Percentiles rank a stretch among this genome's conserved stretches.
Evolutionary conservation across 2,888 invertebrate species (phyloP).

Genomic region (Acleris laterana): DNA sequence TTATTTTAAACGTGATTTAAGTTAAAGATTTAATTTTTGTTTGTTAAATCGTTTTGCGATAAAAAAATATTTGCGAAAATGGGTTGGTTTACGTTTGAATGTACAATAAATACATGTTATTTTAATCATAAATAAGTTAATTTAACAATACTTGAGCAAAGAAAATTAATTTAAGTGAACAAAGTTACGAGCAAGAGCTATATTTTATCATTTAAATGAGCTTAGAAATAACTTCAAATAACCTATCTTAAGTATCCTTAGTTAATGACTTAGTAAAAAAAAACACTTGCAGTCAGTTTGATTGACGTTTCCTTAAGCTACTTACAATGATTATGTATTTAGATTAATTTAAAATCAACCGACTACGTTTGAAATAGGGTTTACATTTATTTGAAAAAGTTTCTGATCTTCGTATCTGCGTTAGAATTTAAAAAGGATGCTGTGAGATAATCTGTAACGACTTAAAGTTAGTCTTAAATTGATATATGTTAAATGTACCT

Average conservation of each 20-base stretch:
- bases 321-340: slow-evolving; percentile 30
- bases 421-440: slow-evolving; percentile 18
- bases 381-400: not conserved
- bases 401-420: not conserved
- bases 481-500: not conserved
- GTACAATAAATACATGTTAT: no score
- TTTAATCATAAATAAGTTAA: no score
- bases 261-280: slow-evolving; percentile 17
- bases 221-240: slow-evolving; percentile 11
- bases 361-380: slow-evolving; percentile 2
- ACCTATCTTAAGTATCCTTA: slow-evolving; percentile 27
- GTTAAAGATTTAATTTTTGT: no score
- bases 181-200: no score
- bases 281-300: slow-evolving; percentile 32
- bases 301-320: slow-evolving; percentile 36
- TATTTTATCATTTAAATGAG: not conserved
- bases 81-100: no score
- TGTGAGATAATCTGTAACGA: slow-evolving; percentile 24
- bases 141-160: no score
- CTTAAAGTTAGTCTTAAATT: slow-evolving; percentile 9
- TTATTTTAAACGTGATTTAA: no score
- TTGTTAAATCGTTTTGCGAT: no score
- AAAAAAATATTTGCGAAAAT: no score
- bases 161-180: no score
- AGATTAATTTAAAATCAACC: not conserved